Evolutionary conservation across 2,797 vertebrate genomes (phyloP), one percentile per base, ranked within the genome.

Genomic region (Siniperca obscura): DNA sequence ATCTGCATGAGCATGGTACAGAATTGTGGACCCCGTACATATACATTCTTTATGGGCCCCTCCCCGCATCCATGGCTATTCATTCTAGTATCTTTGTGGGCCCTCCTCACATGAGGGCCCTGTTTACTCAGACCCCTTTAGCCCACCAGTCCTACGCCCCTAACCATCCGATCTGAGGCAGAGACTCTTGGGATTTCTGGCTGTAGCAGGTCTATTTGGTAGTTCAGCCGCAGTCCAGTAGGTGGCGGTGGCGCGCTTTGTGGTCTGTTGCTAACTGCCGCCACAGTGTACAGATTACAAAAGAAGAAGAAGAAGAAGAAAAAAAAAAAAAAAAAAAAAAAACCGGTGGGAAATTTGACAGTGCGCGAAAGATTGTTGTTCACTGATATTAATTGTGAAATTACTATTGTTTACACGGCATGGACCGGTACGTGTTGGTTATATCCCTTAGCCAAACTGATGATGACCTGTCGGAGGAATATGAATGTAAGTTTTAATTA

Each of bases 341-440:
- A 30, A 80, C 5, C 70, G 88, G 93, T 90, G 94, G 93, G 93
- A 94, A 93, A 90, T 94, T 94, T 93, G 89, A 94, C 70, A 82
- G 53, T 72, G 74, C 65, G 81, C 72, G 14, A 83, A 78, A 25
- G 1, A 3, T 3, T 48, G 59, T 80, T 70, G 60, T 74, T 62
- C 19, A 8, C 0, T 1, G 1, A 40, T 1, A 19, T 1, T 50
- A 27, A 3, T 11, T 0, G 16, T 34, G 21, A n/a, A 1, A n/a
- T 74, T 66, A 73, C 19, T 27, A 0, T 57, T 74, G 27, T 42
- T 61, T 5, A 40, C 11, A 52, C 25, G 36, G 82, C 19, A 95
- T 95, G 94, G 94, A 95, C 55, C 89, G 91, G 0, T 93, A 94
- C 72, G 80, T 93, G 46, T 84, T 94, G 78, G 78, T 92, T 65